phyloP scores from a whole-genome alignment of 2,113 vertebrate species.

The Corydoras maculifer region DNA sequence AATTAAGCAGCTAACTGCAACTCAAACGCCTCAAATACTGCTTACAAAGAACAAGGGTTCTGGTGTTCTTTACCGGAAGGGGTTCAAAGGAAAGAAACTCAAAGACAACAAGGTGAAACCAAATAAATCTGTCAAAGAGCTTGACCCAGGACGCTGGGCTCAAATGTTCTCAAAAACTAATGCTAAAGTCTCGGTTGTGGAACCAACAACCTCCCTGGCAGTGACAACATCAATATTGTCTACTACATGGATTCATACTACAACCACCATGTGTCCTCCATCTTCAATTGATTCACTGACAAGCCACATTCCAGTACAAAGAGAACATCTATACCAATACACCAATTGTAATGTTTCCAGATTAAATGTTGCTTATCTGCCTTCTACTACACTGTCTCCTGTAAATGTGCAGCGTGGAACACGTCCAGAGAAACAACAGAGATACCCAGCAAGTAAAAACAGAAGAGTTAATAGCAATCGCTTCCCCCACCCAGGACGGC shows the following conservation, averaged over 20 bases:
- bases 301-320: constrained; percentile 1
- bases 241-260: constrained; percentile 40
- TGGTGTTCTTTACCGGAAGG: constrained; percentile 29
- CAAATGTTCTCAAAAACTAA: constrained; percentile 62
- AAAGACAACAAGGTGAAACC: constrained; percentile 60
- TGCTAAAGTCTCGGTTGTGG: constrained; percentile 45
- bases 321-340: constrained; percentile 1
- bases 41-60: constrained; percentile 42
- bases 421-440: too few relatives aligned
- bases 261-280: constrained; percentile 17
- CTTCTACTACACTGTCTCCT: too few relatives aligned
- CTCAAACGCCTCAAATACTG: constrained; percentile 49
- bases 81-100: constrained; percentile 44
- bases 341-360: too few relatives aligned
- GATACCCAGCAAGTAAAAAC: too few relatives aligned
- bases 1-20: constrained; percentile 48
- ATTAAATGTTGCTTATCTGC: too few relatives aligned
- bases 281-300: not conserved
- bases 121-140: constrained; percentile 61
- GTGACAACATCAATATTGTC: not conserved
- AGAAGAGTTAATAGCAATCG: too few relatives aligned
- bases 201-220: constrained; percentile 13
- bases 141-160: constrained; percentile 64
- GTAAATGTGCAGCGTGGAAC: too few relatives aligned
- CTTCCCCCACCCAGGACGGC: too few relatives aligned